Conservation (phyloP, 2,888 invertebrate species). For the Pecten maximus region DNA sequence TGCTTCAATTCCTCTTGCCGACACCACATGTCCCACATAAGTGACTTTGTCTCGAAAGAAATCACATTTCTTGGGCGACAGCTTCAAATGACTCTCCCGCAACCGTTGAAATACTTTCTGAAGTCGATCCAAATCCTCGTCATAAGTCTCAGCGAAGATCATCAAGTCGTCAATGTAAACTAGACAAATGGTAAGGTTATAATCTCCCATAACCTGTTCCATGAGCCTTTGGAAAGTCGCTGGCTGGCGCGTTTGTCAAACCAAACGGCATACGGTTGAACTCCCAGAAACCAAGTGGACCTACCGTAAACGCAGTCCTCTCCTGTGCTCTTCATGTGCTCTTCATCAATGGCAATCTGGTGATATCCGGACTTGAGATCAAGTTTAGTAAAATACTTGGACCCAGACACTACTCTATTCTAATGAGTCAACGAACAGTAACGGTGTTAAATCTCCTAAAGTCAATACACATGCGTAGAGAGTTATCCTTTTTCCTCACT, state of each 20-base stretch:
- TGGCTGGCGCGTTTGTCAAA: neutral
- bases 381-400: neutral
- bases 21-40: neutral
- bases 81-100: neutral
- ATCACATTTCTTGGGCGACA: neutral
- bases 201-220: neutral
- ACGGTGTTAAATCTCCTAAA: neutral
- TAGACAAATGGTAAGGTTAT: neutral
- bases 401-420: too few relatives aligned
- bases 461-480: neutral
- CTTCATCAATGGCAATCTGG: neutral
- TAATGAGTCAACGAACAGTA: neutral
- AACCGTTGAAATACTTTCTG: neutral
- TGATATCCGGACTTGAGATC: neutral
- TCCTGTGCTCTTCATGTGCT: neutral
- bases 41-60: neutral
- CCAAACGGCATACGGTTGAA: constrained; percentile 8
- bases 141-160: neutral
- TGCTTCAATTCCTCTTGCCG: neutral
- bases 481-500: neutral
- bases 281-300: neutral
- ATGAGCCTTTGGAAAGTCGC: neutral
- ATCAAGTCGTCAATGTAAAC: neutral
- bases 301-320: neutral
- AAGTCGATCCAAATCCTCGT: neutral